These are phyloP conservation scores for Lineus longissimus DNA, from an alignment of 1,140 invertebrate species.

Conservation along the genomic window DNA sequence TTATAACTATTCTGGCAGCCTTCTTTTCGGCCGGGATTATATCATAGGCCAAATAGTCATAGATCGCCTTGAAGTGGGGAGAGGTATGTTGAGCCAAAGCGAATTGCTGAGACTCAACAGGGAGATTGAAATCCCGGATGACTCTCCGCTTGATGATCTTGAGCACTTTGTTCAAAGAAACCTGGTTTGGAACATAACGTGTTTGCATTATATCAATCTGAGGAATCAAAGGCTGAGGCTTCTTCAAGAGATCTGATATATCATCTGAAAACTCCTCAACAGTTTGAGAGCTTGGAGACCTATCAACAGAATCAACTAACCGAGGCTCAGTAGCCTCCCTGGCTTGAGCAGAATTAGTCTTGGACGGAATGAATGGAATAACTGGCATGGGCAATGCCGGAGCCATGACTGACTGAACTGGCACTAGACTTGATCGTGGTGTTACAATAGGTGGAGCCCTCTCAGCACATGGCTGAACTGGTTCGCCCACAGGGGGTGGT, in stretches of 20 bases:
- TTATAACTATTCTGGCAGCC: neutral
- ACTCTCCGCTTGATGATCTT: neutral
- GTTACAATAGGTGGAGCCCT: too few relatives aligned
- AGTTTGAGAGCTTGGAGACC: too few relatives aligned
- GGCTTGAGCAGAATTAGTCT: too few relatives aligned
- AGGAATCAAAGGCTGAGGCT: neutral
- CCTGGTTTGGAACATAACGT: neutral
- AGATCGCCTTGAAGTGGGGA: neutral
- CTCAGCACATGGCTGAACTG: too few relatives aligned
- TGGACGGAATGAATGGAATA: too few relatives aligned
- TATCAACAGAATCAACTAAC: too few relatives aligned
- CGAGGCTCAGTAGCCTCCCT: too few relatives aligned
- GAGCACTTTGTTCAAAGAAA: neutral
- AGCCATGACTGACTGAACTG: too few relatives aligned
- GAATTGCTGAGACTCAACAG: neutral
- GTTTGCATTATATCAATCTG: neutral
- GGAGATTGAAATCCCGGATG: neutral
- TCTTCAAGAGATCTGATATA: neutral
- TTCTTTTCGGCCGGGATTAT: neutral
- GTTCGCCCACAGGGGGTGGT: too few relatives aligned
- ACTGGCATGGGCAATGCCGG: too few relatives aligned
- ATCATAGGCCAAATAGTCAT: neutral
- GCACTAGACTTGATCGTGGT: too few relatives aligned
- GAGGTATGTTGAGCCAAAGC: neutral
- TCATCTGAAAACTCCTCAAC: too few relatives aligned